These are phyloP conservation scores for Crocallis elinguaria DNA, from an alignment of 2,888 invertebrate species.

Conservation along the genomic window DNA sequence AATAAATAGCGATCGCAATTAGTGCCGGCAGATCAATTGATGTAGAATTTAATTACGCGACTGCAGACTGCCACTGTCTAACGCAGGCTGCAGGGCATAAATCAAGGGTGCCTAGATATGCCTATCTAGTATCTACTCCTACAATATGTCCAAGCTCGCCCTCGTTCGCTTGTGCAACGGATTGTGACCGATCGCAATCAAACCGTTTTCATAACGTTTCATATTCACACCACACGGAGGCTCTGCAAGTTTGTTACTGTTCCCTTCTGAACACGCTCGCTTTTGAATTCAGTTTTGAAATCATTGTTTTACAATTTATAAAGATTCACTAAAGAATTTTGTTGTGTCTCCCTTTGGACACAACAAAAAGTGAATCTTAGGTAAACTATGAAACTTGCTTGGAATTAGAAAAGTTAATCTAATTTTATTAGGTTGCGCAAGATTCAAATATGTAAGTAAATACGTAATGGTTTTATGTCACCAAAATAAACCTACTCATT, in stretches of 20 bases:
- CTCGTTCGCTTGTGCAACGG: conserved; percentile 61
- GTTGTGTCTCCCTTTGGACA: no score
- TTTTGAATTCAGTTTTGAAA: background rate
- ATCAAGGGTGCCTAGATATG: conserved; percentile 52
- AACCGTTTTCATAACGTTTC: conserved; percentile 32
- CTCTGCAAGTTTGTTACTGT: background rate
- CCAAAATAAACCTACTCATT: no score
- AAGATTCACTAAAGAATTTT: no score
- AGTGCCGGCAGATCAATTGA: conserved; percentile 69
- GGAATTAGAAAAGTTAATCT: no score
- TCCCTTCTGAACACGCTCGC: background rate
- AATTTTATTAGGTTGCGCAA: no score
- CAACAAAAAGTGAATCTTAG: no score
- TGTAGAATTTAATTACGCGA: conserved; percentile 74
- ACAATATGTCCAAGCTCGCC: conserved; percentile 14
- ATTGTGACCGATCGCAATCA: conserved; percentile 65
- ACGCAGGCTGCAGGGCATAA: conserved; percentile 53
- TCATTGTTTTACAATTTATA: no score
- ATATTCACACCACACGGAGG: background rate
- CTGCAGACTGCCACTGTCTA: conserved; percentile 52
- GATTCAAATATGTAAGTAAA: no score
- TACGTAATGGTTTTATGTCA: no score
- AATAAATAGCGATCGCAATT: conserved; percentile 66
- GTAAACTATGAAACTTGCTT: no score
- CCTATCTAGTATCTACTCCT: conserved; percentile 4